Percentiles rank a stretch among this genome's conserved stretches.
Conservation (phyloP, 1,140 invertebrate genomes). For the Solen grandis region DNA sequence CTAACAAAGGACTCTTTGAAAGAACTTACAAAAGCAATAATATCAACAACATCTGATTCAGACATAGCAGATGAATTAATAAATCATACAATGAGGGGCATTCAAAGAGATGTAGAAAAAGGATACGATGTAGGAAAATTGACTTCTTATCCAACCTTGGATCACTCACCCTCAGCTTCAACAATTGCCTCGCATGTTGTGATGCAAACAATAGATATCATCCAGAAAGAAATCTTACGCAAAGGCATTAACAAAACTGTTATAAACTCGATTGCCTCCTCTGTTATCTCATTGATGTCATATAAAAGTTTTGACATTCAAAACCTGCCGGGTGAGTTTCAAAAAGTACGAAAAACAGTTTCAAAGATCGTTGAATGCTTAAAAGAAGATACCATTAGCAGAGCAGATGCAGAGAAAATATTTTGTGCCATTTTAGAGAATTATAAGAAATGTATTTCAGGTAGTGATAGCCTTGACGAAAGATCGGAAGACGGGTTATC, state of each 20-base stretch:
- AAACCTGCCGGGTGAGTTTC: constrained; percentile 8
- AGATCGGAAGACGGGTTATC: not conserved
- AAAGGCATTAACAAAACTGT: constrained; percentile 30
- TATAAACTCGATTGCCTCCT: constrained; percentile 40
- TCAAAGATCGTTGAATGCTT: constrained; percentile 29
- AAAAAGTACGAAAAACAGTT: constrained; percentile 24
- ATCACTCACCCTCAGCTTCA: constrained; percentile 26
- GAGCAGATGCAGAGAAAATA: constrained; percentile 22
- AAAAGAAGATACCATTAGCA: constrained; percentile 11
- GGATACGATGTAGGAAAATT: constrained; percentile 2
- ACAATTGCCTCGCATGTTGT: constrained; percentile 45
- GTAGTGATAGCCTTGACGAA: not conserved
- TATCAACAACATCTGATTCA: constrained; percentile 31
- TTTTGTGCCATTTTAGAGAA: constrained; percentile 43
- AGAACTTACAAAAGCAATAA: constrained; percentile 45
- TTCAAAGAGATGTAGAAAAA: constrained; percentile 5
- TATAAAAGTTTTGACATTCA: not conserved
- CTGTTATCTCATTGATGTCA: constrained; percentile 9
- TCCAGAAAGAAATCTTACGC: constrained; percentile 9
- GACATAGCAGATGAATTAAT: constrained; percentile 24
- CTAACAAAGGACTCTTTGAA: constrained; percentile 37
- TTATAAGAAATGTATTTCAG: constrained; percentile 15
- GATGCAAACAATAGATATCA: constrained; percentile 26
- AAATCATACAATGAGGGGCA: not conserved
- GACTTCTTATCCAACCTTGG: constrained; percentile 8